phyloP scores from a whole-genome alignment of 1,140 invertebrate genomes.

The Formica exsecta region DNA sequence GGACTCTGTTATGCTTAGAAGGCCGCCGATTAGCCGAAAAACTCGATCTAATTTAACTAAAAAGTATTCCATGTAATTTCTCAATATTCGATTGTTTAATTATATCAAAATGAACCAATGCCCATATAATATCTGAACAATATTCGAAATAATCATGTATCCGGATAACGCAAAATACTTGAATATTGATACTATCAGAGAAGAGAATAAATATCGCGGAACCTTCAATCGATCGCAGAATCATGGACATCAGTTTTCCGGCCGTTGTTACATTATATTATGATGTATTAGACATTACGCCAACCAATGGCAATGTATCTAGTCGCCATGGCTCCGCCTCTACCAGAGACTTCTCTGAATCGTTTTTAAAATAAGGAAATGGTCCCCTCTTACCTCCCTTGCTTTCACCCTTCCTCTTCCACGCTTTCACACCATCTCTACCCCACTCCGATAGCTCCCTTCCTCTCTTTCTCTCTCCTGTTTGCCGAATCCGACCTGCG shows the following conservation, averaged over 20 bases:
- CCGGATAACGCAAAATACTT: too few species aligned
- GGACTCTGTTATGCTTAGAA: too few species aligned
- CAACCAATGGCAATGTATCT: constrained; percentile 69
- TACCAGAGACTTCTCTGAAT: constrained; percentile 65
- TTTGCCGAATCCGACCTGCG: constrained; percentile 15
- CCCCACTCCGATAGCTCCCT: constrained; percentile 45
- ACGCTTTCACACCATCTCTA: constrained; percentile 10
- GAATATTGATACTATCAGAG: not conserved
- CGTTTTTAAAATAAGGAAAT: constrained; percentile 76
- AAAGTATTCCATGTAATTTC: too few species aligned
- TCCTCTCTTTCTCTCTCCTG: not conserved
- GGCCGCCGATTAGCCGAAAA: too few species aligned
- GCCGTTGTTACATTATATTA: constrained; percentile 62
- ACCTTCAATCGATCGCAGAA: not conserved
- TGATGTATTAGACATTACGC: constrained; percentile 73
- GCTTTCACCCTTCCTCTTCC: constrained; percentile 5
- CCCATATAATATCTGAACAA: too few species aligned
- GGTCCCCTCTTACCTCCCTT: constrained; percentile 26
- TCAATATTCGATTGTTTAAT: too few species aligned
- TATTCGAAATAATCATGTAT: too few species aligned
- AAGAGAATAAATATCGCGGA: constrained; percentile 3
- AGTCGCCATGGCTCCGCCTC: constrained; percentile 69
- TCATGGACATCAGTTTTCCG: constrained; percentile 60
- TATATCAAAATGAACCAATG: too few species aligned
- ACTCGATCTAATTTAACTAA: too few species aligned